A percentile compares a stretch with the other conserved stretches of the same genome.
Evolutionary conservation across 37 sponge, comb jelly and placozoan genomes (phyloP).

Genomic region (Crambe crambe): DNA sequence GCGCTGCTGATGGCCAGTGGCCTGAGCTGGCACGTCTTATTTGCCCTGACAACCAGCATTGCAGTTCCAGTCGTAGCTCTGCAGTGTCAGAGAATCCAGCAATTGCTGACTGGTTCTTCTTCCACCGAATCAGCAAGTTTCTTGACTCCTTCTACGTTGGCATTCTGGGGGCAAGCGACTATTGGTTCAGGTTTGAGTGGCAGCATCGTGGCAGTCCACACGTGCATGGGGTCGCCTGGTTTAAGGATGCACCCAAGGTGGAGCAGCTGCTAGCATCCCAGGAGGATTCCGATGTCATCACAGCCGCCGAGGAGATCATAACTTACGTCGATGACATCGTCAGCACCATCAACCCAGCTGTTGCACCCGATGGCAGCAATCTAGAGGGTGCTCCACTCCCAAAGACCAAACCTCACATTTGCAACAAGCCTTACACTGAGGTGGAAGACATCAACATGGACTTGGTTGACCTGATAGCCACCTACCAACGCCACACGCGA

Average conservation of each 20-base stretch:
- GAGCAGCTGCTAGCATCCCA: slow-evolving; percentile 3
- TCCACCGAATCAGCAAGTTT: slow-evolving; percentile 39
- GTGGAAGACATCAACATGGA: slow-evolving; percentile 40
- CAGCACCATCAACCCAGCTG: slow-evolving; percentile 45
- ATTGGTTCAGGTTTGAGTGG: too few relatives aligned
- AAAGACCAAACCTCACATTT: slow-evolving; percentile 22
- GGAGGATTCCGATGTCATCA: too few relatives aligned
- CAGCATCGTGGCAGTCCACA: too few relatives aligned
- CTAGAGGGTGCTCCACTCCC: slow-evolving; percentile 24
- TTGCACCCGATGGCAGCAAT: slow-evolving; percentile 36
- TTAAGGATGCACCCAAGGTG: slow-evolving; percentile 48
- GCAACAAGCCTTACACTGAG: slow-evolving; percentile 20
- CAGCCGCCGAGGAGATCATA: slow-evolving; percentile 2
- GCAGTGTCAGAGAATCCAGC: slow-evolving; percentile 65
- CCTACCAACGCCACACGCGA: slow-evolving; percentile 44
- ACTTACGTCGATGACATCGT: slow-evolving; percentile 29
- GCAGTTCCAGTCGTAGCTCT: neutral
- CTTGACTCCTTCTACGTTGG: slow-evolving; percentile 41
- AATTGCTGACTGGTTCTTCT: slow-evolving; percentile 68
- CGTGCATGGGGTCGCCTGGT: slow-evolving; percentile 66
- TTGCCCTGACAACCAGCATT: slow-evolving; percentile 35
- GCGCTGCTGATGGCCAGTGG: too few relatives aligned
- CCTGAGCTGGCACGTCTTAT: slow-evolving; percentile 44
- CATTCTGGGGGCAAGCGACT: slow-evolving; percentile 56
- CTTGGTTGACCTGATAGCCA: slow-evolving; percentile 40